phyloP scores from a whole-genome alignment of 2,113 vertebrate species.

The Rynchops niger region DNA sequence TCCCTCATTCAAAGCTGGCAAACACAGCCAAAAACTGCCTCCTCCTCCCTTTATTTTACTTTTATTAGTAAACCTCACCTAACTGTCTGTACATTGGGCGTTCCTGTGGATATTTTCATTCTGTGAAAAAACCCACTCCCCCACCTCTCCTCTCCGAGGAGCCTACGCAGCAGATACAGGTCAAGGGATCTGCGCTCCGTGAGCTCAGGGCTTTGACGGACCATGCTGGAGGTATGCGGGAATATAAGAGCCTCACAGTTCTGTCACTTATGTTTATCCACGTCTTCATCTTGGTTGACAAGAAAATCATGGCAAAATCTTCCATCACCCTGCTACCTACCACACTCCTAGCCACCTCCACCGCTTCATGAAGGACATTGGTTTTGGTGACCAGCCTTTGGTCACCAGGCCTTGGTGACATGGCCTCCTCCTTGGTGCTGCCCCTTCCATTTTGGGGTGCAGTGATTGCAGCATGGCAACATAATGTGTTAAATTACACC shows the following conservation, averaged over 20 bases:
- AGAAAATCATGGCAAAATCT: not conserved
- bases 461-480: not conserved
- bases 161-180: not conserved
- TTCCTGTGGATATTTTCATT: not conserved
- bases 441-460: not conserved
- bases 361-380: accelerated
- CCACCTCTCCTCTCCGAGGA: not conserved
- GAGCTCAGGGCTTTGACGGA: not conserved
- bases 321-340: not conserved
- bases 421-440: not conserved
- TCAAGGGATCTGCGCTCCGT: accelerated
- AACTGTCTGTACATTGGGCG: not conserved
- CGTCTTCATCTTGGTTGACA: not conserved
- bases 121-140: not conserved
- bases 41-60: not conserved
- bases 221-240: not conserved
- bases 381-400: not conserved
- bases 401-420: no score
- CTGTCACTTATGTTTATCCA: not conserved
- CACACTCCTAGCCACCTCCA: not conserved
- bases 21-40: not conserved
- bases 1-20: not conserved
- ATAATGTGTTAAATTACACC: not conserved
- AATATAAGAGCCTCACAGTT: not conserved
- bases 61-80: not conserved